These are phyloP conservation scores for Silurus asotus DNA, from an alignment of 2,113 vertebrate species.

Conservation along the genomic window DNA sequence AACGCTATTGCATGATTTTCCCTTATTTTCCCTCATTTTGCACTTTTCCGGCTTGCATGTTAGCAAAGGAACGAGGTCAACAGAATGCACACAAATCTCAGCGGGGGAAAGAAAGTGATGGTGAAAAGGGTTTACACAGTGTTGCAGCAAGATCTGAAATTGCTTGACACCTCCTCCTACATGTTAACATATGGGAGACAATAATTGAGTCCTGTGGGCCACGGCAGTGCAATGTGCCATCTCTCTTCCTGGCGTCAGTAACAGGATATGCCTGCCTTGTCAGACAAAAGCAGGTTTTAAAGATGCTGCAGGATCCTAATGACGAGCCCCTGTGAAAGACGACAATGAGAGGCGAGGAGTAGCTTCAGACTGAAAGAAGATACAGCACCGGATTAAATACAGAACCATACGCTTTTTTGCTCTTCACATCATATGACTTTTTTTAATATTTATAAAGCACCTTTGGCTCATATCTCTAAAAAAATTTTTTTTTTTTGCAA, in stretches of 20 bases:
- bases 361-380: slow-evolving; percentile 17
- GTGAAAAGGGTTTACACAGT: slow-evolving; percentile 37
- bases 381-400: slow-evolving; percentile 27
- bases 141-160: slow-evolving; percentile 50
- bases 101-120: slow-evolving; percentile 19
- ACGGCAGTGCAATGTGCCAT: slow-evolving; percentile 43
- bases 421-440: neutral
- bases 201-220: slow-evolving; percentile 59
- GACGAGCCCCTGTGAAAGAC: slow-evolving; percentile 44
- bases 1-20: neutral
- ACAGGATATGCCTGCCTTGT: slow-evolving; percentile 57
- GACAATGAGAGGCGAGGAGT: slow-evolving; percentile 38
- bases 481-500: neutral
- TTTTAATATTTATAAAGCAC: neutral
- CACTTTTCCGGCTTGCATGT: neutral
- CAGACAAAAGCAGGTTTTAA: slow-evolving; percentile 51
- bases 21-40: neutral
- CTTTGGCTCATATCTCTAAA: neutral
- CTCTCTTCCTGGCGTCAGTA: slow-evolving; percentile 51
- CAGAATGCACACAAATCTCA: neutral
- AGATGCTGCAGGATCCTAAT: slow-evolving; percentile 56
- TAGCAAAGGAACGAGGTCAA: slow-evolving; percentile 15
- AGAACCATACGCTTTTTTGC: slow-evolving; percentile 7
- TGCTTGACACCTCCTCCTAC: slow-evolving; percentile 51
- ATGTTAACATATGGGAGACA: slow-evolving; percentile 57